Base-by-base conservation (phyloP, 2,113 vertebrate species). In the Ranitomeya imitator region DNA sequence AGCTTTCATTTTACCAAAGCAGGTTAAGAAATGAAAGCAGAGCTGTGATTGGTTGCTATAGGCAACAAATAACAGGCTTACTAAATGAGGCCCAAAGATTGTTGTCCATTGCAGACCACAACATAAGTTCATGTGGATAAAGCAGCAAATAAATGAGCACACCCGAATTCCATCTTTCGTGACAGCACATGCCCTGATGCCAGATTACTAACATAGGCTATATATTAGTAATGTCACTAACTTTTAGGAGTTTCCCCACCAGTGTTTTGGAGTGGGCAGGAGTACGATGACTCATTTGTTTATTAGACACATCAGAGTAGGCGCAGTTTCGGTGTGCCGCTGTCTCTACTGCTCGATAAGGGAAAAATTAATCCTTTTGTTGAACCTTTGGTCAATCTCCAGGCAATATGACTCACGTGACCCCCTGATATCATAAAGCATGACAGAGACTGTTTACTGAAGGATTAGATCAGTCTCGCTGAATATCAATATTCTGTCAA, bases 401-500 rank as follows among this genome's bases (percentile, higher is more conserved):
- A 88, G 51, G 81, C 65, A 63, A 63, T 26, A 57, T 76, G 57
- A 82, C 57, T 83, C 79, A 83, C 13, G 52, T 88, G 69, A 63
- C 45, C 80, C 18, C 7, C 19, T 71, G 86, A 83, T 77, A 76
- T 65, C 69, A 88, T 88, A 78, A 85, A 57, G 60, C 45, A 60
- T 89, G 79, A 90, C 21, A 82, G 59, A 26, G 11, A 88, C 21
- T 79, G 5, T 87, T 79, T 90, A 90, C 90, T 77, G 31, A 74
- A 83, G 87, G 69, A 87, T 71, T 76, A 15, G 37, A 55, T 54
- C 23, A 74, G 14, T 89, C 91, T 86, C 90, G 67, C 86, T 90
- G 0, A n/a, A 85, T 83, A 93, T 93, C 89, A 89, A 90, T 91
- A 86, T 60, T 84, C 83, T 90, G 91, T 93, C 91, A 93, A 93